phyloP scores from a whole-genome alignment of 2,888 invertebrate species.

The Ectropis crepuscularia region DNA sequence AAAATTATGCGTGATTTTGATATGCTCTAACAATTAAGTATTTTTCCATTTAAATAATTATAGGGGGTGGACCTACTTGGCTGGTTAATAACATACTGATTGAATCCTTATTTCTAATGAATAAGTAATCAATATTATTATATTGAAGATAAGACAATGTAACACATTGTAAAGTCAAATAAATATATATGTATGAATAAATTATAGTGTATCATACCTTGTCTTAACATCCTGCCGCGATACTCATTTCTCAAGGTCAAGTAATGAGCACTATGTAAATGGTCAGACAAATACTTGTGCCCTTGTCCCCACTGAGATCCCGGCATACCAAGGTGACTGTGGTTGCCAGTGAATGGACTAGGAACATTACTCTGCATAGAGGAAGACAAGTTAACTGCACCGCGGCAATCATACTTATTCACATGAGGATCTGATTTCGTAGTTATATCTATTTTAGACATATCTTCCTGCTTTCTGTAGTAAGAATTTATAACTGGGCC shows the following conservation, averaged over 20 bases:
- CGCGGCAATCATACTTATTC: slow-evolving; percentile 88
- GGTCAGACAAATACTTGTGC: slow-evolving; percentile 88
- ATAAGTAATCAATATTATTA: no score
- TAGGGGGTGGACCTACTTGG: no score
- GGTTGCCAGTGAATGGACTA: slow-evolving; percentile 86
- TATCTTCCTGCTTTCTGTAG: slow-evolving; percentile 57
- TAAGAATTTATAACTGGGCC: slow-evolving; percentile 84
- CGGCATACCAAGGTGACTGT: slow-evolving; percentile 90
- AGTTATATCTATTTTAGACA: slow-evolving; percentile 65
- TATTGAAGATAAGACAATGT: slow-evolving; percentile 6
- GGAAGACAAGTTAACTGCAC: slow-evolving; percentile 87
- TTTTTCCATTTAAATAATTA: background rate
- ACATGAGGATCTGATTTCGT: slow-evolving; percentile 83
- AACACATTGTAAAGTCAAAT: slow-evolving; percentile 2
- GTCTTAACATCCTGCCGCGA: slow-evolving; percentile 55
- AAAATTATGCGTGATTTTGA: slow-evolving; percentile 3
- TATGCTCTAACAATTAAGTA: background rate
- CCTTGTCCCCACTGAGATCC: slow-evolving; percentile 89
- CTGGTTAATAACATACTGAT: no score
- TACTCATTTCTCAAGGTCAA: slow-evolving; percentile 82
- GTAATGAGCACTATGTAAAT: slow-evolving; percentile 88
- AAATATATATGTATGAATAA: background rate
- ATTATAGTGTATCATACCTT: slow-evolving; percentile 58
- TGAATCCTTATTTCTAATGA: no score
- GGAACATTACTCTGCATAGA: slow-evolving; percentile 92